These are phyloP conservation scores for Drosophila tani DNA, from an alignment of 1,140 invertebrate species.

Conservation along the genomic window DNA sequence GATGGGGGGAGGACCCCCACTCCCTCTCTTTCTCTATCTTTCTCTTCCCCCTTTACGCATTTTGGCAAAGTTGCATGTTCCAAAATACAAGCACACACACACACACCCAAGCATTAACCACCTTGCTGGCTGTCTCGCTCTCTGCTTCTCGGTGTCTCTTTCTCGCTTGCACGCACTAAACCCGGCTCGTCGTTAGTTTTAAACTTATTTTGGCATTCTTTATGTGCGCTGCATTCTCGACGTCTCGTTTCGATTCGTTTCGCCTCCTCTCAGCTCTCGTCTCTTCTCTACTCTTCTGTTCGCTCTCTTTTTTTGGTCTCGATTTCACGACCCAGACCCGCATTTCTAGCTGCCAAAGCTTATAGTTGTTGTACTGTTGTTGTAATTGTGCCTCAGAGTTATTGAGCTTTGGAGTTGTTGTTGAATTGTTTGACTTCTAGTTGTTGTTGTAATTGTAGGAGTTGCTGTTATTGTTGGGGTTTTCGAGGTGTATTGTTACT, in stretches of 20 bases:
- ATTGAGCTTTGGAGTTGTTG: conserved; percentile 23
- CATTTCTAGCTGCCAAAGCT: conserved; percentile 51
- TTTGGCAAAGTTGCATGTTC: conserved; percentile 77
- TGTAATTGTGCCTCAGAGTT: conserved; percentile 21
- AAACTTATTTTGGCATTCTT: conserved; percentile 82
- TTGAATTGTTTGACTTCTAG: conserved; percentile 5
- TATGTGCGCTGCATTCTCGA: conserved; percentile 74
- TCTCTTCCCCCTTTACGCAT: conserved; percentile 52
- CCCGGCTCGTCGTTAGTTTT: conserved; percentile 71
- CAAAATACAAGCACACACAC: conserved; percentile 62
- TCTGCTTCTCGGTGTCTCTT: conserved; percentile 32
- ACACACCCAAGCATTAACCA: conserved; percentile 24
- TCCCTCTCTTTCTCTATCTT: conserved; percentile 12
- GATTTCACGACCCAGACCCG: conserved; percentile 79
- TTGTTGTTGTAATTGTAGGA: neutral
- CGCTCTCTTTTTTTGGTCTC: conserved; percentile 36
- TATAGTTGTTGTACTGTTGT: conserved; percentile 34
- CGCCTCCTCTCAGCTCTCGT: conserved; percentile 5
- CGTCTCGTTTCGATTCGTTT: conserved; percentile 53
- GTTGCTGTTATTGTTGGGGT: neutral
- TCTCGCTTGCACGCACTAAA: conserved; percentile 37
- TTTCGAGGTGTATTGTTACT: neutral
- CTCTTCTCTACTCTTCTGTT: conserved; percentile 2
- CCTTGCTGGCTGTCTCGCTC: conserved; percentile 41
- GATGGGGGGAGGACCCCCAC: neutral